A percentile compares a stretch with the other conserved stretches of the same genome.
These are phyloP conservation scores for Sycophila texana DNA, from an alignment of 2,888 invertebrate genomes.

Conservation along the genomic window DNA sequence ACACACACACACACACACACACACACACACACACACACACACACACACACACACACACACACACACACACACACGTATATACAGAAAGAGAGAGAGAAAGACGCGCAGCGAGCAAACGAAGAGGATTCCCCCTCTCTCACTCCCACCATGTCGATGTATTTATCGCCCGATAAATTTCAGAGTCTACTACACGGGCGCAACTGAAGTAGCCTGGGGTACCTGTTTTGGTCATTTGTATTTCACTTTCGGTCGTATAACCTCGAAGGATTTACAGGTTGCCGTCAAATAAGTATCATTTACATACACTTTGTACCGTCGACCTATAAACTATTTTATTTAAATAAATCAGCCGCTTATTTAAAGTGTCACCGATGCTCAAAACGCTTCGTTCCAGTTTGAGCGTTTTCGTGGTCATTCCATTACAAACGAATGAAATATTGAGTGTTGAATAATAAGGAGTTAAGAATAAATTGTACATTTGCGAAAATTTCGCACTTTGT, in stretches of 20 bases:
- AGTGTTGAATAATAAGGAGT: neutral
- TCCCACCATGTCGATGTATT: conserved; percentile 20
- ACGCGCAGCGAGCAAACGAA: neutral
- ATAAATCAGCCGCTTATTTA: too few relatives aligned
- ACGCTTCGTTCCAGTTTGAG: too few relatives aligned
- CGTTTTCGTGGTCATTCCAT: too few relatives aligned
- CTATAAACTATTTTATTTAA: neutral
- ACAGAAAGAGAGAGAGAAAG: neutral
- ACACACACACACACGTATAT: too few relatives aligned
- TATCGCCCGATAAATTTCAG: conserved; percentile 44
- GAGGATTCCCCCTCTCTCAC: neutral
- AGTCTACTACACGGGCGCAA: neutral
- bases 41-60: too few relatives aligned
- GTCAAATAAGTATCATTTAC: neutral
- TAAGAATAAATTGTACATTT: too few relatives aligned
- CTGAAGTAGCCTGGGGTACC: neutral
- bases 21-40: too few relatives aligned
- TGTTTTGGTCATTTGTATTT: neutral
- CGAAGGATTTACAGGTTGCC: neutral
- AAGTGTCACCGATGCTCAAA: too few relatives aligned
- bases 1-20: too few relatives aligned
- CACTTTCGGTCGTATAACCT: neutral
- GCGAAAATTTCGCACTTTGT: too few relatives aligned
- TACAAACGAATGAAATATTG: neutral
- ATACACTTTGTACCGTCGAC: neutral